Percentiles rank a stretch among this genome's conserved stretches.
Evolutionary conservation across 1,140 invertebrate species (phyloP).

Genomic region (Lepidurus arcticus): DNA sequence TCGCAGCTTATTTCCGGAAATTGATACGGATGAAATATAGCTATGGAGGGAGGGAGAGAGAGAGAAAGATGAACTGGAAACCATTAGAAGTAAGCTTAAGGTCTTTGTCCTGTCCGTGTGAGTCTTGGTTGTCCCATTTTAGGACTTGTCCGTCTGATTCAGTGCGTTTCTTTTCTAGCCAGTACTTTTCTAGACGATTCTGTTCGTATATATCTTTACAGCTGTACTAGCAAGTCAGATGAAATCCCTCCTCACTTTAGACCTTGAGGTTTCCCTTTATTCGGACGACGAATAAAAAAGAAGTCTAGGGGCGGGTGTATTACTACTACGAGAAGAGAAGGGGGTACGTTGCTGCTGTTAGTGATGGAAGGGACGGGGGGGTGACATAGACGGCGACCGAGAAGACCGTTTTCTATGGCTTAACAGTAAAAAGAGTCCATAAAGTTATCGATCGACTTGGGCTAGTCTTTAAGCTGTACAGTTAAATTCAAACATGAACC

Average conservation of each 20-base stretch:
- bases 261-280: background rate
- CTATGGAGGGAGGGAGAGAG: background rate
- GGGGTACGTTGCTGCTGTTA: background rate
- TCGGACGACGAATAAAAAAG: background rate
- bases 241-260: background rate
- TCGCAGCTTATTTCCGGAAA: too few species aligned
- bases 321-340: background rate
- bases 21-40: background rate
- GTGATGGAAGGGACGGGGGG: background rate
- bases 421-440: constrained; percentile 17
- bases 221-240: background rate
- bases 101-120: background rate
- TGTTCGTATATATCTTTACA: constrained; percentile 9
- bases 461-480: background rate
- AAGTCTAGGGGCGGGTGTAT: background rate
- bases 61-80: background rate
- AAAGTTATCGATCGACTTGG: background rate
- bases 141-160: constrained; percentile 2
- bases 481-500: background rate
- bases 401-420: constrained; percentile 8
- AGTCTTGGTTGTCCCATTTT: background rate
- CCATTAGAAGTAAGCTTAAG: background rate
- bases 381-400: background rate
- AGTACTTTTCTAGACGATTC: background rate
- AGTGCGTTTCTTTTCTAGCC: constrained; percentile 2